These are phyloP conservation scores for Drosophila robusta DNA, from an alignment of 2,888 invertebrate genomes.

Conservation along the genomic window DNA sequence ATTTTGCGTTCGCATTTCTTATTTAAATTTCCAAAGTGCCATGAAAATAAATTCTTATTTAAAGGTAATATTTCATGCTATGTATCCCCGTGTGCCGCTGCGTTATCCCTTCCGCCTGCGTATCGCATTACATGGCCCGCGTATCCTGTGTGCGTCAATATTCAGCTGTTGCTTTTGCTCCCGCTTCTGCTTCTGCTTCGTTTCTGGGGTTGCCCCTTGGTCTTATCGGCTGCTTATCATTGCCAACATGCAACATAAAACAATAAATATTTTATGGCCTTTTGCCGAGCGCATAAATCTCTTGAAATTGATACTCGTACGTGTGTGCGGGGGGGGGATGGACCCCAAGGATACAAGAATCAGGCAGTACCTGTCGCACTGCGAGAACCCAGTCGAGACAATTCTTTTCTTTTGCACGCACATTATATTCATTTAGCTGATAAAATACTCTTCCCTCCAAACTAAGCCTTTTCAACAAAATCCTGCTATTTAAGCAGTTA, in stretches of 20 bases:
- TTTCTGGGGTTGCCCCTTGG: conserved; percentile 14
- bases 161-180: conserved; percentile 45
- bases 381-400: background rate
- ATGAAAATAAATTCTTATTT: conserved; percentile 64
- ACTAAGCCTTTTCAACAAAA: too few relatives aligned
- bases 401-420: too few relatives aligned
- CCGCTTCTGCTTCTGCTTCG: conserved; percentile 46
- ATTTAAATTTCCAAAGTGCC: conserved; percentile 37
- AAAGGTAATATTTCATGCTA: conserved; percentile 61
- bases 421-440: too few relatives aligned
- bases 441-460: too few relatives aligned
- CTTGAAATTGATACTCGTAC: conserved; percentile 69
- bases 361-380: conserved; percentile 40
- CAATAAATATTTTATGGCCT: conserved; percentile 79
- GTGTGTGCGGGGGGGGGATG: conserved; percentile 8
- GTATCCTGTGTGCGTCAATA: conserved; percentile 13
- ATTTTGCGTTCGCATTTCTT: conserved; percentile 13
- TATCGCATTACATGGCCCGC: conserved; percentile 40
- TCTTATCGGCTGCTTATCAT: conserved; percentile 65
- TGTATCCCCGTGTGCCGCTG: conserved; percentile 4
- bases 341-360: conserved; percentile 10
- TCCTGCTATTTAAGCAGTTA: too few relatives aligned
- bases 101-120: conserved; percentile 22
- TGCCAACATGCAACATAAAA: conserved; percentile 64
- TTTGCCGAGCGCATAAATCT: conserved; percentile 71